Evolutionary conservation across 2,888 invertebrate genomes (phyloP), one percentile per base, ranked within the genome.

Genomic region (Julus scanicus): DNA sequence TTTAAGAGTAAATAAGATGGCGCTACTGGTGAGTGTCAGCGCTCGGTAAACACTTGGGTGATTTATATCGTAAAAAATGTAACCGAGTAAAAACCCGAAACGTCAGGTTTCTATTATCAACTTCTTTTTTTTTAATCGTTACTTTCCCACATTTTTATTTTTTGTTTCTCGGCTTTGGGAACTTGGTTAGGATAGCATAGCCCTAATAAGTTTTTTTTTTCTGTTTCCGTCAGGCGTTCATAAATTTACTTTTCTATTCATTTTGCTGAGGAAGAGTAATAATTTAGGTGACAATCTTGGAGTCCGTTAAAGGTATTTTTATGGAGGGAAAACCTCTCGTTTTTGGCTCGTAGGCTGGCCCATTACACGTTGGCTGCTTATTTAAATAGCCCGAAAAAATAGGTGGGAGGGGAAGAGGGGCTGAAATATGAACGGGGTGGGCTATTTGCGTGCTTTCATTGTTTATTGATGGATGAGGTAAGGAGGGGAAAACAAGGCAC

Each of bases 341-440:
- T 53, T 53, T 53, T 53, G 53, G 53, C 53, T 63, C n/a, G 63
- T 63, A 63, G 63, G 63, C 63, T 63, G 63, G n/a, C 63, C 63
- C 20, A 9, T 20, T 29, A 29, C 71, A 29, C 29, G 8, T 20
- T 4, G 71, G 29, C 71, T 71, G 71, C 71, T 53, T 71, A 71
- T 71, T 71, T 71, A 71, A 71, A 71, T 71, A 71, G 71, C 71
- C 71, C 71, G 71, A 71, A 71, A 71, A 71, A 71, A 71, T 71
- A 71, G 71, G 71, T 71, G 71, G 86, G 86, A 53, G 53, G 86
- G 37, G 29, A 53, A 53, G 86, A 86, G 86, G 86, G 53, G 86
- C 39, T 53, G 53, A 53, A 53, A 86, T 20, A 20, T 53, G 53
- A 57, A 39, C 53, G 86, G 48, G 39, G 49, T 48, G 86, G 48